Evolutionary conservation across 2,113 vertebrate species (phyloP).

Genomic region (Chloropsis hardwickii): DNA sequence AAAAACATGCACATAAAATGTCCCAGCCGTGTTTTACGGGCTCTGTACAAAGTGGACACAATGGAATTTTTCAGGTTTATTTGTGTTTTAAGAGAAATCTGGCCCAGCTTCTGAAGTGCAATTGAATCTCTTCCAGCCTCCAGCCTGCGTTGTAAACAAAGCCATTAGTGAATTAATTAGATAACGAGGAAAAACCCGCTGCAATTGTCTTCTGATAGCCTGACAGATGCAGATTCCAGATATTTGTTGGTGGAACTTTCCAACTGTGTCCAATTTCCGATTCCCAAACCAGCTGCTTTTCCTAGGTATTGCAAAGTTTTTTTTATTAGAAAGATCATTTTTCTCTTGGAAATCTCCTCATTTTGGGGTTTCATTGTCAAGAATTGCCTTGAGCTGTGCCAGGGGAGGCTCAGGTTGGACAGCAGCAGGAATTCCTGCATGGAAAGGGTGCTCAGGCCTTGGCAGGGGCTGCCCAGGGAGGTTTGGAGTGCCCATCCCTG

Average conservation of each 20-base stretch:
- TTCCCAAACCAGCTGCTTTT: not conserved
- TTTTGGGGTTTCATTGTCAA: not conserved
- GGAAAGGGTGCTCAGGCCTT: not conserved
- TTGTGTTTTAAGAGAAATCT: not conserved
- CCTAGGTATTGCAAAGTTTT: not conserved
- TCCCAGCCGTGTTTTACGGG: not conserved
- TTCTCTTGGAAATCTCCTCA: not conserved
- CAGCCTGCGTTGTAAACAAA: conserved; percentile 13
- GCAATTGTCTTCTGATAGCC: not conserved
- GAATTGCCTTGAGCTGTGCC: fast-evolving
- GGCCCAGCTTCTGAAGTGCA: not conserved
- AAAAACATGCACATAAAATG: not conserved
- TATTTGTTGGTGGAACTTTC: not conserved
- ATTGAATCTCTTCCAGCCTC: not conserved
- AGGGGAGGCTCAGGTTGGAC: not conserved
- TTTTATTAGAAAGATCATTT: not conserved
- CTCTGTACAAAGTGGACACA: not conserved
- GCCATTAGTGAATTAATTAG: conserved; percentile 15
- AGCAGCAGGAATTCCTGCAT: not conserved
- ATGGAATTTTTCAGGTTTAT: not conserved
- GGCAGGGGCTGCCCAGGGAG: not conserved
- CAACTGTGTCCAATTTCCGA: not conserved
- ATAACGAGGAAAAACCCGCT: fast-evolving
- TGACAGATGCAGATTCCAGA: not conserved
- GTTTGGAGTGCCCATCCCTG: not conserved